Evolutionary conservation across 2,888 invertebrate genomes (phyloP), one percentile per base, ranked within the genome.

Genomic region (Himalopsyche japonica): DNA sequence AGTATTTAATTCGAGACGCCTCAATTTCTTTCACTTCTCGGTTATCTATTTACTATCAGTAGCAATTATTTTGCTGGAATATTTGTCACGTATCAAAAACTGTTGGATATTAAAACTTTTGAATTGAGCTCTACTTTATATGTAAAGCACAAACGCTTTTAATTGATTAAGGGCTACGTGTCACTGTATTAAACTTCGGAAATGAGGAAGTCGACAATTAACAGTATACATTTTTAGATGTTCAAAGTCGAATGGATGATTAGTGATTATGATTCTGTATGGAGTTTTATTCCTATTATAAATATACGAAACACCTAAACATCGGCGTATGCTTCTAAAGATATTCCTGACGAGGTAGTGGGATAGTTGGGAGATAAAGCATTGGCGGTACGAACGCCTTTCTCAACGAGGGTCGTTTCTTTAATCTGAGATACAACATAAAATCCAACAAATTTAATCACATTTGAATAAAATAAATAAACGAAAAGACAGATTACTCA

Each of bases 171-270:
- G 27, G 20, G 27, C 20, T 20, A 57, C 12, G 70, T 27, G 70
- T 70, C 70, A 70, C 27, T 8, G 12, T 15, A 27, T 30, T 27
- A 70, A 70, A 27, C 27, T 70, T 27, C 30, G 27, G 70, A 27
- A 70, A 24, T 70, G 76, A 80, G 83, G 83, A 83, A 76, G 77
- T 77, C 27, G 24, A 77, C 49, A 83, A 83, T 83, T 83, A 83
- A 43, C 80, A 2, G 24, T 80, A 57, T 49, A 80, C 83, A 80
- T 83, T 76, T 80, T 79, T 80, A 27, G 43, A 34, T 43, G 80
- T 47, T 32, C 15, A 20, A 76, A 49, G 76, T 8, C 30, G 76
- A 83, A 80, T 80, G 57, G 20, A n/a, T 49, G 24, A 43, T 47
- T 79, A 48, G 76, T 76, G 49, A 49, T 57, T 37, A 77, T 27